Evolutionary conservation across 2,113 vertebrate genomes (phyloP).

Genomic region (Mohoua ochrocephala): DNA sequence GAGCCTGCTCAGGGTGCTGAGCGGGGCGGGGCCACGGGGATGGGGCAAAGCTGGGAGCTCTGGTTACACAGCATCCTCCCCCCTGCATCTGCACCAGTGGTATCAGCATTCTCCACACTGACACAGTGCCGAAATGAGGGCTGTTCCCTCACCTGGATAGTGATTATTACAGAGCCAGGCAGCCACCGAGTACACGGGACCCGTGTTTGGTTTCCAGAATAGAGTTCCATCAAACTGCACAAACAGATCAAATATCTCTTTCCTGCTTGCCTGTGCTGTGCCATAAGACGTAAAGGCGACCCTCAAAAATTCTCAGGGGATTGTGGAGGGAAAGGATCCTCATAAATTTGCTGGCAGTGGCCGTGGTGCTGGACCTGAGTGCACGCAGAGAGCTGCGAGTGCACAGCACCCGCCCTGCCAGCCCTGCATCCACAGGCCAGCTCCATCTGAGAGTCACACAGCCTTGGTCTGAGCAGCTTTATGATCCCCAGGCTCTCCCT

Average conservation of each 20-base stretch:
- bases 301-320: background rate
- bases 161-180: background rate
- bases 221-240: background rate
- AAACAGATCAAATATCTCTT: background rate
- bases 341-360: background rate
- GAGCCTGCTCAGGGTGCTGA: background rate
- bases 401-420: background rate
- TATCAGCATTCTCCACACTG: fast-evolving
- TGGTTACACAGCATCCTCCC: too few species aligned
- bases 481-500: background rate
- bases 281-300: background rate
- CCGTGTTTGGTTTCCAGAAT: background rate
- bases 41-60: fast-evolving
- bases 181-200: fast-evolving
- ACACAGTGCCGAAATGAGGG: background rate
- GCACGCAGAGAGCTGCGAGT: background rate
- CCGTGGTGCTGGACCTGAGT: fast-evolving
- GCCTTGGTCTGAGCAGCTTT: background rate
- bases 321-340: background rate
- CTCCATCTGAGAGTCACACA: background rate
- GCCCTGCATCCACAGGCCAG: fast-evolving
- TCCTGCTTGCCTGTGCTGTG: background rate
- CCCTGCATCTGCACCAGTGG: background rate
- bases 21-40: background rate
- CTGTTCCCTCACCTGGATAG: background rate